phyloP scores from a whole-genome alignment of 2,888 invertebrate species.

The Lathronympha strigana region DNA sequence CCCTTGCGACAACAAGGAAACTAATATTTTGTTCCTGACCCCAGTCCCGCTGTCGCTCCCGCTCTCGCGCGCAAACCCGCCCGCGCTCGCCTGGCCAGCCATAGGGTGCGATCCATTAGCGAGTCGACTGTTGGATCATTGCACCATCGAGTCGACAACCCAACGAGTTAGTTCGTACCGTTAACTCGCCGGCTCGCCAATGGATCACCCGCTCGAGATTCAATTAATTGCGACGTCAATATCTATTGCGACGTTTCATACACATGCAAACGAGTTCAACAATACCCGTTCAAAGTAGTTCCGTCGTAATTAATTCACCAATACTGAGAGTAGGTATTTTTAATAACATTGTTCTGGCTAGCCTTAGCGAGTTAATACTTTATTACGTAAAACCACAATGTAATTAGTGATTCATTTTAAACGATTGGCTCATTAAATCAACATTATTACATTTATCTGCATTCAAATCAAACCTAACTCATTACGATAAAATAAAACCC shows the following conservation, averaged over 20 bases:
- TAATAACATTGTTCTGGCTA: slow-evolving; percentile 12
- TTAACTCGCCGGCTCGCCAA: no score
- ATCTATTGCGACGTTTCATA: slow-evolving; percentile 20
- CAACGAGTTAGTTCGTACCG: no score
- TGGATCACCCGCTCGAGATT: no score
- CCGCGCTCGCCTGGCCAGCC: slow-evolving; percentile 46
- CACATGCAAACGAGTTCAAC: slow-evolving; percentile 14
- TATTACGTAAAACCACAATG: neutral
- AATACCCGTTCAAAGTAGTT: slow-evolving; percentile 5
- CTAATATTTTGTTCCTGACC: slow-evolving; percentile 84
- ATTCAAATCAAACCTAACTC: slow-evolving; percentile 10
- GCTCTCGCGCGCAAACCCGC: slow-evolving; percentile 70
- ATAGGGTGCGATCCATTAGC: no score
- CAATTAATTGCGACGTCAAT: slow-evolving; percentile 9
- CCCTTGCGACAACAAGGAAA: slow-evolving; percentile 86
- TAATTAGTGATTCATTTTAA: slow-evolving; percentile 10
- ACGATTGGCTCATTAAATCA: slow-evolving; percentile 1
- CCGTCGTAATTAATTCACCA: slow-evolving; percentile 8
- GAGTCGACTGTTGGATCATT: no score
- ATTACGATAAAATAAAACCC: slow-evolving; percentile 4
- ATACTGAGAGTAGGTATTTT: neutral
- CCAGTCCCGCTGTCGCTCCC: slow-evolving; percentile 65
- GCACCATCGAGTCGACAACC: no score
- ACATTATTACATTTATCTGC: neutral
- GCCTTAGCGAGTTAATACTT: slow-evolving; percentile 18